Conservation (phyloP, 1,140 invertebrate species). For the Oedothorax gibbosus region DNA sequence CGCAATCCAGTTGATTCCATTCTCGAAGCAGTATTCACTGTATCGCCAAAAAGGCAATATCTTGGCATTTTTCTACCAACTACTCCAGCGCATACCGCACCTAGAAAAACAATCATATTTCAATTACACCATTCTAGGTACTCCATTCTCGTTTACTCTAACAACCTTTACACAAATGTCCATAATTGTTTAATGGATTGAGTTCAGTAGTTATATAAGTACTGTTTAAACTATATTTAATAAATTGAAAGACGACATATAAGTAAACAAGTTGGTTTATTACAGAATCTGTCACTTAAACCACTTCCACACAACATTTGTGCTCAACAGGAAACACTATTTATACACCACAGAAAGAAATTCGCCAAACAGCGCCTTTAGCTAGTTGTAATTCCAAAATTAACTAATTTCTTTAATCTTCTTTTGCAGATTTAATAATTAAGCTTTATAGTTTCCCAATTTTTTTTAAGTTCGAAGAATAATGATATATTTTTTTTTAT, state of each 20-base stretch:
- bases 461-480: too few species aligned
- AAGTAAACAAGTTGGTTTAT: neutral
- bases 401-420: too few species aligned
- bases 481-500: too few species aligned
- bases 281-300: too few species aligned
- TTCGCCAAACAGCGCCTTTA: too few species aligned
- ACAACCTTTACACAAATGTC: neutral
- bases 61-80: conserved; percentile 93
- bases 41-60: conserved; percentile 91
- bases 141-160: neutral
- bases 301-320: too few species aligned
- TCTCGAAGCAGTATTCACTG: conserved; percentile 68
- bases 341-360: too few species aligned
- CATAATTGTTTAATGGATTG: neutral
- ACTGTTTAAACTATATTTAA: neutral
- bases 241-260: neutral
- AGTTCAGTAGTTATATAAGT: neutral
- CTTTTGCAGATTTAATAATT: too few species aligned
- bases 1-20: conserved; percentile 92
- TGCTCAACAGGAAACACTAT: too few species aligned
- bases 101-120: conserved; percentile 67
- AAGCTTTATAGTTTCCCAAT: too few species aligned
- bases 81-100: conserved; percentile 88
- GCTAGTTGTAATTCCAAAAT: too few species aligned
- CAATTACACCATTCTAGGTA: neutral